Conservation (phyloP, 2,797 vertebrate genomes). For the Silurus aristotelis region DNA sequence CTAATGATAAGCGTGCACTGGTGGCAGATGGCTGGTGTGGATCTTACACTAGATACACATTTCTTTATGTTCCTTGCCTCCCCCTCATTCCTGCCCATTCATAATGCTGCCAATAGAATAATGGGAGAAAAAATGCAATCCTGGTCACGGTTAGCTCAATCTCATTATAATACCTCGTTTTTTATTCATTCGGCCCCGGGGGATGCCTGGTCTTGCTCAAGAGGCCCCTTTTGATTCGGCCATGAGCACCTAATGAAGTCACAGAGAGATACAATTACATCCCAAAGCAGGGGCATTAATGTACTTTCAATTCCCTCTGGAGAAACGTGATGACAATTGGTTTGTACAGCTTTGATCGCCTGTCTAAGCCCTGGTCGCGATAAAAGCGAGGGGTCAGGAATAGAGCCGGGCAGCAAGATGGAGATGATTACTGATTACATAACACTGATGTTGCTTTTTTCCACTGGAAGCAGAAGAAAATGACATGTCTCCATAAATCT, state of each 20-base stretch:
- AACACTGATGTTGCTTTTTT: slow-evolving; percentile 34
- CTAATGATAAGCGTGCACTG: slow-evolving; percentile 76
- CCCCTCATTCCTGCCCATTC: slow-evolving; percentile 60
- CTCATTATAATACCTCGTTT: slow-evolving; percentile 88
- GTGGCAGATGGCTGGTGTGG: slow-evolving; percentile 84
- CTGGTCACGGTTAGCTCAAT: slow-evolving; percentile 93
- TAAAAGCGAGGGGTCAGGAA: slow-evolving; percentile 76
- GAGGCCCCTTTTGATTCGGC: slow-evolving; percentile 80
- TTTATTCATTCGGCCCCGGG: slow-evolving; percentile 86
- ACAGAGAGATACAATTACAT: slow-evolving; percentile 85
- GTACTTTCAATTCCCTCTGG: slow-evolving; percentile 80
- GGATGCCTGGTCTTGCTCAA: slow-evolving; percentile 82
- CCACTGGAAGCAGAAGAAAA: slow-evolving; percentile 4
- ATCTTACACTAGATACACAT: slow-evolving; percentile 76
- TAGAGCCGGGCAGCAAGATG: slow-evolving; percentile 28
- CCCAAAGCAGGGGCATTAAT: slow-evolving; percentile 82
- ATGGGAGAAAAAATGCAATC: slow-evolving; percentile 74
- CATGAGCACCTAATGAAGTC: slow-evolving; percentile 84
- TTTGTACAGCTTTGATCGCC: slow-evolving; percentile 85
- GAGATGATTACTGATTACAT: slow-evolving; percentile 42
- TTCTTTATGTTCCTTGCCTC: slow-evolving; percentile 75
- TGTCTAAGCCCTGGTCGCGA: slow-evolving; percentile 80
- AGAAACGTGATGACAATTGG: slow-evolving; percentile 81
- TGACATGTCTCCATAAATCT: slow-evolving; percentile 11
- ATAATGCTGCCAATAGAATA: slow-evolving; percentile 75